Evolutionary conservation across 2,113 vertebrate species (phyloP), one percentile per base, ranked within the genome.

Genomic region (Callionymus lyra): DNA sequence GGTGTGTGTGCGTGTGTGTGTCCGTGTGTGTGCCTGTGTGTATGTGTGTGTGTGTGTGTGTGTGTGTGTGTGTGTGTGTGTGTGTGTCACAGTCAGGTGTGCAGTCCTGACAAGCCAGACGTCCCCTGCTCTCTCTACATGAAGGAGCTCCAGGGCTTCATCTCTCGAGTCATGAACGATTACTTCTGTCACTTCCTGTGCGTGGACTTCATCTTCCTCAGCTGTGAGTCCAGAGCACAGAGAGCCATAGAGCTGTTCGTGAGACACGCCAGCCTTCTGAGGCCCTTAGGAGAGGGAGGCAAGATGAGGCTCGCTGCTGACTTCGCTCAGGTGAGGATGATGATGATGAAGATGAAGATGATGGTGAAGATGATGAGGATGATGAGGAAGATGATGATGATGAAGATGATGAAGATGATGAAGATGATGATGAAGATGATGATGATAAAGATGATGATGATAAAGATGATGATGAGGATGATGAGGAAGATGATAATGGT

Each of bases 71-170:
- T 43, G 12, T 21, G 6, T 16, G 12, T 43, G 12, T 49, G 9
- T 41, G 15, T 16, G 36, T 31, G 21, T 16, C 50, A 1, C 77
- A 96, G 93, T 46, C 80, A 88, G n/a, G 70, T 90, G 56, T 70
- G 86, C 41, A 71, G 63, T 58, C 75, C 85, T 5, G 87, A 85
- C 34, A 91, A 86, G 38, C 90, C 89, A 0, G 94, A 96, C 10
- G 82, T 90, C 8, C 90, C 91, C 9, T 97, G 93, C 77, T 99
- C 94, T 31, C 84, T 98, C 4, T 98, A 99, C 80, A 99, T 97
- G 94, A 93, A 90, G 74, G 95, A 99, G 74, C 82, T 99, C 15
- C 93, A 99, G 59, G 92, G 92, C 35, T 99, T 99, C 77, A 89
- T 97, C 75, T 76, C 86, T 17, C 85, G 94, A 53, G 89, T 93